Conservation (phyloP, 2,888 invertebrate genomes). For the Erannis defoliaria region DNA sequence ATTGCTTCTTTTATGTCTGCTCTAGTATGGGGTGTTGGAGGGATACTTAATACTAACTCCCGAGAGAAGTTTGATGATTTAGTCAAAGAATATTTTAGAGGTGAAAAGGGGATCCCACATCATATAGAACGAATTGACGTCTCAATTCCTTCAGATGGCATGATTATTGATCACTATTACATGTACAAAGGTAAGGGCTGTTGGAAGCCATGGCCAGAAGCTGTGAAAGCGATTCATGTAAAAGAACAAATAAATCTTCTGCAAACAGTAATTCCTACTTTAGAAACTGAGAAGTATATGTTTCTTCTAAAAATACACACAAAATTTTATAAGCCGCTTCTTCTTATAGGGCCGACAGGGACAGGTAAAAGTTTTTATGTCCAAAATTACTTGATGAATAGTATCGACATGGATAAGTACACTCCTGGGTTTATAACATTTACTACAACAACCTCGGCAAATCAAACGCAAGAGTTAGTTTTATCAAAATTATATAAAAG, state of each 20-base stretch:
- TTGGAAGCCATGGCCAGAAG: conserved; percentile 95
- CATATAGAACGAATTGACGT: conserved; percentile 90
- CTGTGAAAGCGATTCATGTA: conserved; percentile 85
- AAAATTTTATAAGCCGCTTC: conserved; percentile 88
- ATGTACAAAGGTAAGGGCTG: conserved; percentile 93
- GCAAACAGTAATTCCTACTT: conserved; percentile 93
- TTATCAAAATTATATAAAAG: conserved; percentile 90
- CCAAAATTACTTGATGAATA: conserved; percentile 90
- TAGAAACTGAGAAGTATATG: conserved; percentile 94
- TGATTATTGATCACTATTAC: conserved; percentile 93
- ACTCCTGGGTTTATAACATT: conserved; percentile 93
- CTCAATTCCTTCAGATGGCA: conserved; percentile 91
- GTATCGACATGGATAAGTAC: conserved; percentile 89
- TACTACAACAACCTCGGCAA: conserved; percentile 93
- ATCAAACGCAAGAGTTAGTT: conserved; percentile 93
- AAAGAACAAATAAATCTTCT: conserved; percentile 88
- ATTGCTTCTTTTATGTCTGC: conserved; percentile 92
- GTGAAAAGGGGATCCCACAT: conserved; percentile 73
- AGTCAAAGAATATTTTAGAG: conserved; percentile 83
- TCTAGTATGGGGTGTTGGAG: conserved; percentile 94
- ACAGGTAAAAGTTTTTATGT: conserved; percentile 95
- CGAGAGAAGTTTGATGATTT: conserved; percentile 89
- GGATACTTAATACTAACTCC: conserved; percentile 91
- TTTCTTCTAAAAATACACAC: conserved; percentile 92
- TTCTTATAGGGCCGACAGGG: conserved; percentile 94